A percentile compares a stretch with the other conserved stretches of the same genome.
These are phyloP conservation scores for Cottus gobio DNA, from an alignment of 2,113 vertebrate genomes.

Conservation along the genomic window DNA sequence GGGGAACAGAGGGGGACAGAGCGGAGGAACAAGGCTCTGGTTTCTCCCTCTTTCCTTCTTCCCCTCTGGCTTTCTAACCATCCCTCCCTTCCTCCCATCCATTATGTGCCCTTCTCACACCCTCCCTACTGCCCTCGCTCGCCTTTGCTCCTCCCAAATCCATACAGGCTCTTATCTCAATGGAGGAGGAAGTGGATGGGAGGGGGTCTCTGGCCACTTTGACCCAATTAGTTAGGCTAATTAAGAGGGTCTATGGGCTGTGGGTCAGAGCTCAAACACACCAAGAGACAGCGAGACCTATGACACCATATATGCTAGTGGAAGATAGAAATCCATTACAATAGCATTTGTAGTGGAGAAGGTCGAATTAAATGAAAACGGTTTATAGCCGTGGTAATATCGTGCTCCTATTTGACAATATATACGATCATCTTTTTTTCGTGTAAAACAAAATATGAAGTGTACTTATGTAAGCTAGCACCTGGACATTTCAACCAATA, in stretches of 20 bases:
- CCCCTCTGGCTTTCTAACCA: slow-evolving; percentile 13
- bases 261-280: slow-evolving; percentile 69
- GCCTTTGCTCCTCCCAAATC: slow-evolving; percentile 33
- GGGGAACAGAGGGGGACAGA: slow-evolving; percentile 40
- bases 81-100: slow-evolving; percentile 44
- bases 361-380: not conserved
- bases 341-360: slow-evolving; percentile 3
- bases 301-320: slow-evolving; percentile 22
- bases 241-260: slow-evolving; percentile 69
- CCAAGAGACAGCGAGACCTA: slow-evolving; percentile 34
- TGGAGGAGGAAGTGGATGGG: slow-evolving; percentile 75
- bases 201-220: slow-evolving; percentile 60
- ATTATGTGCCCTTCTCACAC: slow-evolving; percentile 33
- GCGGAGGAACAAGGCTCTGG: slow-evolving; percentile 54
- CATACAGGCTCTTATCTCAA: slow-evolving; percentile 75
- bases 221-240: slow-evolving; percentile 79
- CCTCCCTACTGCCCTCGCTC: slow-evolving; percentile 21
- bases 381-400: not conserved
- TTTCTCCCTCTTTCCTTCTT: slow-evolving; percentile 42
- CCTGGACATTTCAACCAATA: not conserved
- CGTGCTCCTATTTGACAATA: not conserved
- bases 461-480: not conserved
- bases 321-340: not conserved
- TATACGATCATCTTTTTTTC: not conserved
- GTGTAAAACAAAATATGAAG: not conserved